Base-by-base conservation (phyloP, 2,113 vertebrate genomes). In the Rhea pennata region DNA sequence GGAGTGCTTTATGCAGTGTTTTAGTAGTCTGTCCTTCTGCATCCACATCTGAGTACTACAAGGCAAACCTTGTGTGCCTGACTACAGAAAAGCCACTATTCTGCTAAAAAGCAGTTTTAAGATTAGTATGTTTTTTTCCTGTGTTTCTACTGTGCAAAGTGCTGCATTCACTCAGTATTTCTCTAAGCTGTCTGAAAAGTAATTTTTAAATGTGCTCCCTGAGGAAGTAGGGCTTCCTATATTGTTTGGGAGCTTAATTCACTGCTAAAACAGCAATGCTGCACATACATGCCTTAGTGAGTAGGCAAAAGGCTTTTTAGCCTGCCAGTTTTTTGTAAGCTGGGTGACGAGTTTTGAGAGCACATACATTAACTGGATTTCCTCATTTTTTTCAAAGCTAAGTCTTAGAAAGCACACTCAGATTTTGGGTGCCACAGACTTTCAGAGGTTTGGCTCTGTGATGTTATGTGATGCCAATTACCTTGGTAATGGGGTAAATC, bases 1-100 rank as follows among this genome's bases (percentile, higher is more conserved):
- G 11, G 16, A 84, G 61, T 70, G 6, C 42, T 50, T 19, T 23
- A 5, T 0, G 0, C 48, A 62, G 82, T 15, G 1, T 2, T 0
- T 9, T 3, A 5, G 4, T 1, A 6, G 12, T 5, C 62, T 50
- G 54, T n/a, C 17, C 48, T 22, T 19, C 36, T 44, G 64, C 7
- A 4, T 12, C 66, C 6, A 0, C 2, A 20, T 8, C 0, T 0
- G 46, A 31, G 5, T 0, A 4, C 36, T 20, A 0, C 1, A 0
- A 5, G 26, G 33, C 67, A 67, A 15, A 5, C 36, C 24, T 48
- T 2, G n/a, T 56, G 4, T 0, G 1, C n/a, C 26, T 72, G 84
- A 3, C 50, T 29, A n/a, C 20, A 75, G 90, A 29, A 44, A 31
- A 48, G 73, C 44, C 48, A 33, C 48, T n/a, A 10, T 48, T 4